Base-by-base conservation (phyloP, 2,888 invertebrate species). In the Tinea trinotella region DNA sequence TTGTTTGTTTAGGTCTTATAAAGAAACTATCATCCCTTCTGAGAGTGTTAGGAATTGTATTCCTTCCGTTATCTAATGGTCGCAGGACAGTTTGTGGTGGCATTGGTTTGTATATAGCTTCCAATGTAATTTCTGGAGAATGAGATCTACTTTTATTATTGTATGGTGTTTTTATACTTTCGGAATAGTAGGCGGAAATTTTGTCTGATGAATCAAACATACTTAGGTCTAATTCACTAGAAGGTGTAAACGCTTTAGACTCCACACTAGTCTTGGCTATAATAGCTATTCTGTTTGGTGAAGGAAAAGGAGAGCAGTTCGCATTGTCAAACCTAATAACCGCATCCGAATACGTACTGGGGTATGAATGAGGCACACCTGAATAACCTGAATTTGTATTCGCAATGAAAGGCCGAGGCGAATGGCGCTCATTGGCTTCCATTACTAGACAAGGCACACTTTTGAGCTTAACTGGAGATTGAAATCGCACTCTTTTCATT, bases 401-500 rank as follows among this genome's bases (percentile, higher is more conserved):
- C 48, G 72, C 72, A 18, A 76, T 60, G 58, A 73, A 74, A 1
- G 84, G 84, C 49, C 85, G 68, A 22, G 85, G 84, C 35, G 77
- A 83, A 58, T 85, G 85, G 57, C 81, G 82, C 56, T 84, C 84
- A 48, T 15, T 1, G 62, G 64, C 71, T 54, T 70, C 71, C 77
- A 83, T 80, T 53, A 57, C 61, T 20, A 56, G 50, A 19, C 58
- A 57, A 50, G 56, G 24, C 9, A 13, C n/a, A 3, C 7, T 53
- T 15, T 35, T 59, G 56, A 56, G 44, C 60, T 65, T 68, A 53
- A 56, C 59, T 52, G 74, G 73, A 54, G 73, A 68, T 59, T 74
- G 70, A 64, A 85, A 85, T 34, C 84, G 74, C 60, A 85, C 84
- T 65, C 76, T 83, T 78, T 85, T 85, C 83, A 83, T 84, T 50